A percentile compares a stretch with the other conserved stretches of the same genome.
phyloP scores from a whole-genome alignment of 2,888 invertebrate genomes.

The Nysson spinosus region DNA sequence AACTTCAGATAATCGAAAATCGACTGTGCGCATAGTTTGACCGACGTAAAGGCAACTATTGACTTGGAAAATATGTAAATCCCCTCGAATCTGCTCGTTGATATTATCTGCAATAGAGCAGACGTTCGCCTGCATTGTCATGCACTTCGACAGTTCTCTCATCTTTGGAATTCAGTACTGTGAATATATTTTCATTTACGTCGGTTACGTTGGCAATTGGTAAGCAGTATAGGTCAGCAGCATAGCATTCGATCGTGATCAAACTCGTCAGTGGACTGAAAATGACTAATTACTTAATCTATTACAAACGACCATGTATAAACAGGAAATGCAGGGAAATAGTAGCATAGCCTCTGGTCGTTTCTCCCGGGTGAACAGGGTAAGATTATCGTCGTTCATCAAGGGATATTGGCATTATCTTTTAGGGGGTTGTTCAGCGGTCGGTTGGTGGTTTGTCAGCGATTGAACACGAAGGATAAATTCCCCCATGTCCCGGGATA shows the following conservation, averaged over 20 bases:
- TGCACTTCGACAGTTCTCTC: too few relatives aligned
- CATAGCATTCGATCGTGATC: too few relatives aligned
- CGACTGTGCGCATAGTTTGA: background rate
- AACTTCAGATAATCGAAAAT: constrained; percentile 34
- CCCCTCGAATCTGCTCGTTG: background rate
- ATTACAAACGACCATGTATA: background rate
- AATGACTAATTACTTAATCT: too few relatives aligned
- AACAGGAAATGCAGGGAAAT: background rate
- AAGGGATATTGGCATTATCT: constrained; percentile 39
- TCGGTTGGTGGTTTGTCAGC: constrained; percentile 44
- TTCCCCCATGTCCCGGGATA: constrained; percentile 51
- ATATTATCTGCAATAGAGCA: too few relatives aligned
- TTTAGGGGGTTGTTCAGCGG: constrained; percentile 37
- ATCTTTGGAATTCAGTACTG: too few relatives aligned
- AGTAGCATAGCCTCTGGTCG: background rate
- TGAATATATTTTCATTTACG: too few relatives aligned
- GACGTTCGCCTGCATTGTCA: too few relatives aligned
- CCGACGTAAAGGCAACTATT: background rate
- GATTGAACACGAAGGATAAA: constrained; percentile 51
- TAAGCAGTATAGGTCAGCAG: too few relatives aligned
- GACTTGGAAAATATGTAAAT: background rate
- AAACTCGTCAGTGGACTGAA: too few relatives aligned
- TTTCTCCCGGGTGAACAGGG: constrained; percentile 7
- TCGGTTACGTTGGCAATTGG: too few relatives aligned
- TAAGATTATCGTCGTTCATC: constrained; percentile 17